These are phyloP conservation scores for Stegodyphus dumicola DNA, from an alignment of 1,140 invertebrate genomes.

Conservation along the genomic window DNA sequence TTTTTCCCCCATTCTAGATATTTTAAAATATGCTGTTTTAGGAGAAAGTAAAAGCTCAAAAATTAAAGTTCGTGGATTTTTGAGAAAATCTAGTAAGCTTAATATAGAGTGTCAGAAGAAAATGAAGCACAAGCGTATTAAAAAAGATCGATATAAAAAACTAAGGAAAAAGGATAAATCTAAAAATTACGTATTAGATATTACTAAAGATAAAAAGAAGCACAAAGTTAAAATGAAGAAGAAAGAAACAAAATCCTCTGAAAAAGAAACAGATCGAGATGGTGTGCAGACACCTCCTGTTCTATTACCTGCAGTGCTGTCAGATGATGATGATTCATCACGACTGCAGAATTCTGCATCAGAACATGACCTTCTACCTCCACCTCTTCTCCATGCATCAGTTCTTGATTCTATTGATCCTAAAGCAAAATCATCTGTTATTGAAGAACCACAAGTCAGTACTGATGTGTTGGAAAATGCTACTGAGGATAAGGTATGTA, in stretches of 20 bases:
- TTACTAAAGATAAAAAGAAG: constrained; percentile 45
- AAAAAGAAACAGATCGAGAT: constrained; percentile 42
- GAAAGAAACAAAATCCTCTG: constrained; percentile 37
- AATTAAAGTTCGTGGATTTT: constrained; percentile 49
- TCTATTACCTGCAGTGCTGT: constrained; percentile 40
- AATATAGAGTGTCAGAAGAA: constrained; percentile 47
- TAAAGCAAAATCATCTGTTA: background rate
- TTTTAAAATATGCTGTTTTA: constrained; percentile 46
- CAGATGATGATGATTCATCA: constrained; percentile 39
- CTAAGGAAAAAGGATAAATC: constrained; percentile 43
- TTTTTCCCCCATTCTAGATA: constrained; percentile 24
- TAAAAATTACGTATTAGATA: constrained; percentile 8
- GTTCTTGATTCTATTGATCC: background rate
- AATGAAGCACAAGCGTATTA: constrained; percentile 43
- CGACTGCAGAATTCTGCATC: constrained; percentile 32
- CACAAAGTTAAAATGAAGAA: constrained; percentile 54
- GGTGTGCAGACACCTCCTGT: constrained; percentile 48
- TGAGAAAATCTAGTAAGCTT: constrained; percentile 42
- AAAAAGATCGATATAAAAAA: constrained; percentile 49
- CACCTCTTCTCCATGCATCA: constrained; percentile 46
- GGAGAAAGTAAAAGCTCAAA: constrained; percentile 56
- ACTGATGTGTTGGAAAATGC: background rate
- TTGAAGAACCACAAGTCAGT: background rate
- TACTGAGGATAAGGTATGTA: no score
- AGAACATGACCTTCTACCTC: constrained; percentile 46